These are phyloP conservation scores for Microtus oregoni DNA, from an alignment of 2,113 vertebrate genomes.

Conservation along the genomic window DNA sequence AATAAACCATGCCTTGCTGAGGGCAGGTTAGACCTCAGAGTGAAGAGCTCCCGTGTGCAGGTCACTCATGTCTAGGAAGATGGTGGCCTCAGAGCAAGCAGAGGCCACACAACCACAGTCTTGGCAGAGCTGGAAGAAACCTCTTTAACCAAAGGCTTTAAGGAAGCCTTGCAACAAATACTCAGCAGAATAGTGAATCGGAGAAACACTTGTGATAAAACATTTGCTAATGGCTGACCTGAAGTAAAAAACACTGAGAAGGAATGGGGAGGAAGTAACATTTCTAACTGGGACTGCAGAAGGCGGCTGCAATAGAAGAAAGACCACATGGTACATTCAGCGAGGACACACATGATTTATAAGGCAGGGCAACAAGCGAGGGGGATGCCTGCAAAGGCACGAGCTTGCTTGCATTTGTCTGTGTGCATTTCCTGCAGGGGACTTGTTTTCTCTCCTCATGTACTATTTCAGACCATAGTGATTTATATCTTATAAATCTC, in stretches of 20 bases:
- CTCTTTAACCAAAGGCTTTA: background rate
- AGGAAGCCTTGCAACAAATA: background rate
- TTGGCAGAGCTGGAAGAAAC: background rate
- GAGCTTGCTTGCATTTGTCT: background rate
- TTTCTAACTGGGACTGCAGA: background rate
- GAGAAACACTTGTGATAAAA: background rate
- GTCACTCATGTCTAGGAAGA: background rate
- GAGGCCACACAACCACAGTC: background rate
- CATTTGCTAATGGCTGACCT: background rate
- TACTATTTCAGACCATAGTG: background rate
- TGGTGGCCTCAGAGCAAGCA: background rate
- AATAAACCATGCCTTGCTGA: background rate
- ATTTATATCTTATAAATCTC: background rate
- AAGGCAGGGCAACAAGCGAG: background rate
- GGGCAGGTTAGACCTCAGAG: background rate
- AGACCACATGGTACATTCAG: background rate
- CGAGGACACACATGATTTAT: background rate
- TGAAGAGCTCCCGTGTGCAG: background rate
- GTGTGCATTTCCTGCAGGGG: background rate
- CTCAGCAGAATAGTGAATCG: background rate
- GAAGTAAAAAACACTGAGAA: constrained; percentile 43
- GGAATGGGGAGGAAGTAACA: background rate
- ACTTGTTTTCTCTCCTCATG: background rate
- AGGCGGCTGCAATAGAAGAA: background rate
- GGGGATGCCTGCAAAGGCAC: background rate